Evolutionary conservation across 1,140 invertebrate species (phyloP), one percentile per base, ranked within the genome.

Genomic region (Drosophila simulans): DNA sequence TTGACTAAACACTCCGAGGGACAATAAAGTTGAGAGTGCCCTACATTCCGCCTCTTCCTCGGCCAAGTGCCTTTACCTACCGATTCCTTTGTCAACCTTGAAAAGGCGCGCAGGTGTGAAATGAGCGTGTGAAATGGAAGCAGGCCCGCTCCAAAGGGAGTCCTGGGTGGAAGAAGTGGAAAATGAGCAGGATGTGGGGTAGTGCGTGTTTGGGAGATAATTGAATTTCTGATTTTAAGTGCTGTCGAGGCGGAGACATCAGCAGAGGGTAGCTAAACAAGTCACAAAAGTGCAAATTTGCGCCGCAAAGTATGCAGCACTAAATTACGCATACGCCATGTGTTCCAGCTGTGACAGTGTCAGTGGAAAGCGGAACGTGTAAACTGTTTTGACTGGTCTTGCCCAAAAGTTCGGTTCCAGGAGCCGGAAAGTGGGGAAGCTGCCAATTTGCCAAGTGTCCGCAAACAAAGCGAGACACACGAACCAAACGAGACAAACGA

Each of bases 181-280:
- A 20, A 35, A 40, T 0, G 46, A 1, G 7, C 13, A 11, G 13
- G 11, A 15, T 15, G 39, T 25, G 37, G 55, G 37, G 39, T 10
- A 5, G 27, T 42, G 27, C 57, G 66, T 73, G 73, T 65, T 60
- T 69, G 46, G 53, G 51, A 77, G 77, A 80, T 88, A 88, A 88
- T 88, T 88, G 83, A 88, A 88, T 88, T 88, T 74, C 66, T 88
- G 84, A 88, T 88, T 88, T 88, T 89, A 89, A 88, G 83, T 88
- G 80, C 79, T 88, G 66, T 65, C 74, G 66, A 40, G 58, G 43
- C 49, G 52, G 42, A 43, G 42, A 35, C 58, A 59, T 37, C 52
- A 60, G 39, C 53, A 27, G 35, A 45, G 49, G 31, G 43, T 4
- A 25, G 35, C 81, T 84, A 85, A 85, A 85, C 80, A 85, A 84